Base-by-base conservation (phyloP, 64 coral and sea anemone genomes). In the Montipora cactus region DNA sequence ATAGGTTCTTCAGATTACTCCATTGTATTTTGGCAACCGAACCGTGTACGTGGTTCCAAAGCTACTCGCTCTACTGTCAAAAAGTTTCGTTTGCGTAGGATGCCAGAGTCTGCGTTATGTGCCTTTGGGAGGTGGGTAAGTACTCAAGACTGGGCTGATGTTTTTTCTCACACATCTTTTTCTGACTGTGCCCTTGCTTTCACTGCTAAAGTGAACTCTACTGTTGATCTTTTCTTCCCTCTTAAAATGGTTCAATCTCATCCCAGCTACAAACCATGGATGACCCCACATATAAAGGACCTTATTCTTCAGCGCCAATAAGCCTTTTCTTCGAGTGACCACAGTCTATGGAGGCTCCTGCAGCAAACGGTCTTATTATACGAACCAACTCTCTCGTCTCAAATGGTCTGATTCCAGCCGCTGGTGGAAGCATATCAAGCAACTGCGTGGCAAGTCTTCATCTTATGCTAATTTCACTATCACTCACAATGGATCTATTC, bases 11-110 rank as follows among this genome's bases (percentile, higher is more conserved):
- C 79, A 81, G 79, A 81, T 81, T 49, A 81, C 79, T 81, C 79
- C 79, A 81, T 81, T 81, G 79, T 81, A 81, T 81, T 81, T 81
- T 81, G 79, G 79, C 79, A 81, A 81, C 79, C 79, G 79, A 81
- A 81, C 79, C 79, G 79, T 81, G 79, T 81, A 81, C 55, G 79
- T 81, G 79, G 49, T 81, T 53, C 79, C 79, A 81, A 81, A 79
- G 77, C 44, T 21, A 79, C 77, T 79, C 77, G 77, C 47, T 79
- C 7, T 79, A 79, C 22, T 79, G 77, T 51, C 77, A 79, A 79
- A 44, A 79, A 79, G 77, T 79, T 79, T 79, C 23, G 23, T 23
- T 23, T 23, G 23, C 23, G 23, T 23, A 23, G 23, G 23, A 23
- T 23, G 23, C 23, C 23, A 23, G 23, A 23, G 23, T 23, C 23